A percentile compares a stretch with the other conserved stretches of the same genome.
Evolutionary conservation across 23 tunicate genomes (phyloP).

Genomic region (Diplosoma virens): DNA sequence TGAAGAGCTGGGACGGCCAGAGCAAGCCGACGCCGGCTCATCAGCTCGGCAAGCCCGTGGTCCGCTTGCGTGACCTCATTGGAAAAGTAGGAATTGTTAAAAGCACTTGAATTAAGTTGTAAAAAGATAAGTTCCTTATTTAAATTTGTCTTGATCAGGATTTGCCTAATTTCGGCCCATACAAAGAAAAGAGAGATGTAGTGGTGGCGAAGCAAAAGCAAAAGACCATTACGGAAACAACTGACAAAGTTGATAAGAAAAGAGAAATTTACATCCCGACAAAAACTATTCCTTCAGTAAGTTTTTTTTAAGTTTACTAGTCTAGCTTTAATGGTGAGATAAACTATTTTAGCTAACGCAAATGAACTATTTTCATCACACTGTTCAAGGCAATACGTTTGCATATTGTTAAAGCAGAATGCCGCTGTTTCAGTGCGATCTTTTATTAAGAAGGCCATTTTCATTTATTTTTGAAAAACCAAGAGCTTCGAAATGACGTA

Average conservation of each 20-base stretch:
- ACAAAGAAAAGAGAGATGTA: slow-evolving; percentile 42
- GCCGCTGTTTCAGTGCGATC: too few relatives aligned
- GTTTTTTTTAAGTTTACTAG: neutral
- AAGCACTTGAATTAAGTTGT: neutral
- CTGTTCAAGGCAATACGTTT: too few relatives aligned
- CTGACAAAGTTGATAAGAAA: neutral
- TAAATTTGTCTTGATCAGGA: slow-evolving; percentile 28
- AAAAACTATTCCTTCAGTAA: slow-evolving; percentile 69
- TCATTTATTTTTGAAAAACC: too few relatives aligned
- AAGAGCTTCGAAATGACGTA: too few relatives aligned
- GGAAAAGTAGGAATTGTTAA: slow-evolving; percentile 50
- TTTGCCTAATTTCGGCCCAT: slow-evolving; percentile 83
- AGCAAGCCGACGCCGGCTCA: slow-evolving; percentile 82
- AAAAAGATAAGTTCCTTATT: neutral
- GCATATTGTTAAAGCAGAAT: too few relatives aligned
- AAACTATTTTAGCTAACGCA: too few relatives aligned
- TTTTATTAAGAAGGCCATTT: too few relatives aligned
- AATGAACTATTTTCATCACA: too few relatives aligned
- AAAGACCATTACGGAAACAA: neutral
- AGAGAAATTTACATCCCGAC: slow-evolving; percentile 47
- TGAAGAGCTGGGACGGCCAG: slow-evolving; percentile 88
- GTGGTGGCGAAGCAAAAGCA: slow-evolving; percentile 40
- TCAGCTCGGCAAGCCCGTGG: slow-evolving; percentile 87
- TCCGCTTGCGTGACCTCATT: slow-evolving; percentile 41
- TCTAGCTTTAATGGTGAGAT: too few relatives aligned